Base-by-base conservation (phyloP, 1,140 invertebrate genomes). In the Sweltsa coloradensis region DNA sequence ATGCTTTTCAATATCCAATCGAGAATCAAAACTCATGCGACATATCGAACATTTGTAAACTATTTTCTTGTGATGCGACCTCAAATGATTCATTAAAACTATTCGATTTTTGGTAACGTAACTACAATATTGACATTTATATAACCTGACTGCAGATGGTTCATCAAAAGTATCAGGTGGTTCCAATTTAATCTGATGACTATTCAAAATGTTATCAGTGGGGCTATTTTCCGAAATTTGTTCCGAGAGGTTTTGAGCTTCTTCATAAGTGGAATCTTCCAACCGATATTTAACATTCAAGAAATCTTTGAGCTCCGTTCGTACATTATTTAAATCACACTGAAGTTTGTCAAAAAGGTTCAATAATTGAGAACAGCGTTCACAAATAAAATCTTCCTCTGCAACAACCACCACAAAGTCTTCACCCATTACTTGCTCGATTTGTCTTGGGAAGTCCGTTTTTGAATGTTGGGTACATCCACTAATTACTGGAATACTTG, bases 321-420 rank as follows among this genome's bases (percentile, higher is more conserved):
- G 53, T 3, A 56, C 55, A 14, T 47, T 41, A n/a, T 22, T 46
- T 18, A 53, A 18, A 19, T 58, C 56, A 41, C 45, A 50, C 50
- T 58, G 53, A 11, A 58, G 41, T 49, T 55, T 55, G 31, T 58
- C 56, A 44, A 58, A 49, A 19, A 51, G 51, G 23, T 52, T 55
- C 9, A 58, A 34, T 31, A 58, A 48, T 5, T 50, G 41, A 21
- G 45, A 44, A 41, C 56, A 58, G 41, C 50, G 40, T 34, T 51
- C 47, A 31, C 56, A 58, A 25, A 58, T 39, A 29, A 51, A 23
- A 51, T 58, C 56, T 23, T 47, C 44, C 3, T 40, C 47, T 3
- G 53, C 50, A 2, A 58, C 51, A 34, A 56, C 47, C 6, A 58
- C 55, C 5, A 58, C 51, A 43, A 51, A 58, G 22, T 50, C 49